A percentile compares a stretch with the other conserved stretches of the same genome.
These are phyloP conservation scores for Amphibalanus amphitrite DNA, from an alignment of 1,140 invertebrate species.

Conservation along the genomic window DNA sequence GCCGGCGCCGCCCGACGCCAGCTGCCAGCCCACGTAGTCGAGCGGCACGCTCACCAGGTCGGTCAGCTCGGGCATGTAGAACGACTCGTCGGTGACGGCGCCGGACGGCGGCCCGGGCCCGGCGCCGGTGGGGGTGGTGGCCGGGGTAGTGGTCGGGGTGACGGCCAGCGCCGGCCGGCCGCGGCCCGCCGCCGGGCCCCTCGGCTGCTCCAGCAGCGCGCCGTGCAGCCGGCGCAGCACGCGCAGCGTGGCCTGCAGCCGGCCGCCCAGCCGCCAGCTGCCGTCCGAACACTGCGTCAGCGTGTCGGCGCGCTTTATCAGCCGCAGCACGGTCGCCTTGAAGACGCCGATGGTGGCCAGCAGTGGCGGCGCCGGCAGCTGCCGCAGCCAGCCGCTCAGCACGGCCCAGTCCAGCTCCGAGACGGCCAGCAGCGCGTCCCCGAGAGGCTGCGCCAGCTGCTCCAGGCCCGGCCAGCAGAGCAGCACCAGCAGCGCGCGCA, in stretches of 20 bases:
- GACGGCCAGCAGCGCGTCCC: too few relatives aligned
- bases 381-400: too few relatives aligned
- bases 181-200: too few relatives aligned
- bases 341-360: constrained; percentile 24
- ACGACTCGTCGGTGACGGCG: constrained; percentile 42
- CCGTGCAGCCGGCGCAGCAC: background rate
- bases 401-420: too few relatives aligned
- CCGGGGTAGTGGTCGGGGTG: too few relatives aligned
- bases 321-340: constrained; percentile 17
- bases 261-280: too few relatives aligned
- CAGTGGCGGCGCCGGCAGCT: too few relatives aligned
- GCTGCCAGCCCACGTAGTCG: constrained; percentile 68
- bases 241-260: constrained; percentile 13
- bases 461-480: too few relatives aligned
- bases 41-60: constrained; percentile 57
- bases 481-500: too few relatives aligned
- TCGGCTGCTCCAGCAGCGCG: constrained; percentile 4
- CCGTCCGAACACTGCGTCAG: too few relatives aligned
- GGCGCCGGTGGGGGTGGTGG: constrained; percentile 8
- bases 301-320: too few relatives aligned
- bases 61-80: constrained; percentile 62
- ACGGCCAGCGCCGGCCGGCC: background rate
- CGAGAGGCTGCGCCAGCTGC: too few relatives aligned
- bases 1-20: constrained; percentile 14
- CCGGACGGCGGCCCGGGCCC: constrained; percentile 7